Evolutionary conservation across 2,113 vertebrate genomes (phyloP).

Genomic region (Saguinus midas): DNA sequence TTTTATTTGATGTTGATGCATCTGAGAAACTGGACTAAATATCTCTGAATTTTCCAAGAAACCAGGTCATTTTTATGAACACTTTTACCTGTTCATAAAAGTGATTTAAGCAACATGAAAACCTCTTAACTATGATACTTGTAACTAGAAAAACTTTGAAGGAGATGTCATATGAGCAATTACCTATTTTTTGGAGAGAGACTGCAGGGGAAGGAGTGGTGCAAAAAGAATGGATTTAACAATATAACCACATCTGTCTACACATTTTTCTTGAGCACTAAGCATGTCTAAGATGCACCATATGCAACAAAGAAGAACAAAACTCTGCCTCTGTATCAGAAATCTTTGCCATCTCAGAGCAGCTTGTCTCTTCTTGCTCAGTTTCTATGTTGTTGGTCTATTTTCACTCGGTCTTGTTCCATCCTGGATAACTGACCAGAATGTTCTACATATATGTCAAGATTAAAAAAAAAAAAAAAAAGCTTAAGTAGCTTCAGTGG

Average conservation of each 20-base stretch:
- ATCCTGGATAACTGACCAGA: not conserved
- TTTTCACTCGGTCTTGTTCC: not conserved
- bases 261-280: not conserved
- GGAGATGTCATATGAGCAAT: not conserved
- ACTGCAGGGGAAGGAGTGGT: not conserved
- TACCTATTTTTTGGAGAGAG: not conserved
- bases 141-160: not conserved
- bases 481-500: not conserved
- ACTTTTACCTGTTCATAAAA: slow-evolving; percentile 3
- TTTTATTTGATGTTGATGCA: not conserved
- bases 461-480: not conserved
- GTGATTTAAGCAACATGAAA: not conserved
- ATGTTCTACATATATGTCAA: not conserved
- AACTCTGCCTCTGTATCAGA: not conserved
- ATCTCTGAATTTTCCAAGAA: not conserved
- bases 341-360: not conserved
- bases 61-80: not conserved
- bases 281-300: not conserved
- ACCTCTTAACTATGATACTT: not conserved
- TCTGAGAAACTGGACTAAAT: not conserved
- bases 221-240: not conserved
- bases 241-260: not conserved
- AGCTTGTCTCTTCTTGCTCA: not conserved
- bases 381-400: not conserved
- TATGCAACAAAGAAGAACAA: not conserved